Conservation (phyloP, 2,113 vertebrate genomes). For the Burhinus bistriatus region DNA sequence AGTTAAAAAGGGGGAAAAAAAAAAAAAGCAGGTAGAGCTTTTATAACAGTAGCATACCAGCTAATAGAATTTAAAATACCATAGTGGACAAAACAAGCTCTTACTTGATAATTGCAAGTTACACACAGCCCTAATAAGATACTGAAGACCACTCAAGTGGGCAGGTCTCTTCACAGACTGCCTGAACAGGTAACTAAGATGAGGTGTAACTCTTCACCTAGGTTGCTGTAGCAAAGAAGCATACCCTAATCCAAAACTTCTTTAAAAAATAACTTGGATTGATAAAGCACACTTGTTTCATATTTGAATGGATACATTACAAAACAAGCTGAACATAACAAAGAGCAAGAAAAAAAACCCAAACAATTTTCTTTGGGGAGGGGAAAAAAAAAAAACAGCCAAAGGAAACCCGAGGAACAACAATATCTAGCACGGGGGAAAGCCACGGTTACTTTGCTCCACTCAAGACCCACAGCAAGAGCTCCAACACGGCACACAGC, state of each 20-base stretch:
- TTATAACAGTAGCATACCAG: neutral
- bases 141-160: neutral
- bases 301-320: neutral
- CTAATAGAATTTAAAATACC: neutral
- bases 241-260: rapidly evolving
- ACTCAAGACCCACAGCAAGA: neutral
- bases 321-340: neutral
- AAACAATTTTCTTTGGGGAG: neutral
- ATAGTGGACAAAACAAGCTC: neutral
- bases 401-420: rapidly evolving
- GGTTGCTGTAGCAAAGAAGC: rapidly evolving
- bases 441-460: rapidly evolving
- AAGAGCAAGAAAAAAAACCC: neutral
- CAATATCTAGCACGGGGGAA: rapidly evolving
- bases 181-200: neutral
- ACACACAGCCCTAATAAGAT: neutral
- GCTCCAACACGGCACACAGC: neutral
- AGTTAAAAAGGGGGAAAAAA: neutral
- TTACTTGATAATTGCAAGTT: neutral
- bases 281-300: neutral
- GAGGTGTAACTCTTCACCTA: neutral
- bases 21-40: neutral
- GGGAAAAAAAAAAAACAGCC: neutral
- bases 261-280: neutral
- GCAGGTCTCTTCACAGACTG: neutral